Percentiles rank a stretch among this genome's conserved stretches.
Conservation (phyloP, 2,797 vertebrate genomes). For the Myotis findleyi region DNA sequence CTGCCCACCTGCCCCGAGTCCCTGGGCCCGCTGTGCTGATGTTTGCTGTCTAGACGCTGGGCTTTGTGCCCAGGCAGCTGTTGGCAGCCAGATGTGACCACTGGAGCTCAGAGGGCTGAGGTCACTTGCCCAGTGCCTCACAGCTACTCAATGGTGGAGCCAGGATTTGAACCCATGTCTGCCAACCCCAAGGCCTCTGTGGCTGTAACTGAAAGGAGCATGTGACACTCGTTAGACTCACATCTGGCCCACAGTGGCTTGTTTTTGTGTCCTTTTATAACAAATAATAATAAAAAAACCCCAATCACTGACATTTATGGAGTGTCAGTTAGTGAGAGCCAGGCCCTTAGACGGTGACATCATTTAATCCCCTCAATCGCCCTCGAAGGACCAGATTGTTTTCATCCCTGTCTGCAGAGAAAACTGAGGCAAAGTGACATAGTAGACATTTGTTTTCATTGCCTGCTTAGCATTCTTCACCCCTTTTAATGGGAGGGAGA, state of each 20-base stretch:
- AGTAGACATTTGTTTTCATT: neutral
- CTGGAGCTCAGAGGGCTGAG: neutral
- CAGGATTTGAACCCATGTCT: neutral
- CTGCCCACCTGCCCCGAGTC: neutral
- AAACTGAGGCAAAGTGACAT: too few species aligned
- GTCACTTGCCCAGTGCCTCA: neutral
- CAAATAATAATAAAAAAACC: neutral
- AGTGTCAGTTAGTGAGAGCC: constrained; percentile 47
- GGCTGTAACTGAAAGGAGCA: constrained; percentile 26
- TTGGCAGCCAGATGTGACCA: neutral
- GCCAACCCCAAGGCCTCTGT: neutral
- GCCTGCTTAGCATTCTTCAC: neutral
- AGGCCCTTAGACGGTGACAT: neutral
- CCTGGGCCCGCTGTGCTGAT: accelerated
- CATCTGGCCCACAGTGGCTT: constrained; percentile 80
- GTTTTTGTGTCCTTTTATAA: constrained; percentile 49
- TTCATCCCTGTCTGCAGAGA: neutral
- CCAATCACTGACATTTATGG: constrained; percentile 59
- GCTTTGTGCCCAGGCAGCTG: neutral
- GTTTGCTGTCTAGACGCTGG: neutral
- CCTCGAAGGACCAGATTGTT: neutral
- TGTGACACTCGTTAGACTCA: constrained; percentile 75
- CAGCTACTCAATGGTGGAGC: neutral
- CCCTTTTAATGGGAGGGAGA: neutral
- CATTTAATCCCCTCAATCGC: neutral